Evolutionary conservation across 2,888 invertebrate genomes (phyloP), one percentile per base, ranked within the genome.

Genomic region (Argyresthia albistria): DNA sequence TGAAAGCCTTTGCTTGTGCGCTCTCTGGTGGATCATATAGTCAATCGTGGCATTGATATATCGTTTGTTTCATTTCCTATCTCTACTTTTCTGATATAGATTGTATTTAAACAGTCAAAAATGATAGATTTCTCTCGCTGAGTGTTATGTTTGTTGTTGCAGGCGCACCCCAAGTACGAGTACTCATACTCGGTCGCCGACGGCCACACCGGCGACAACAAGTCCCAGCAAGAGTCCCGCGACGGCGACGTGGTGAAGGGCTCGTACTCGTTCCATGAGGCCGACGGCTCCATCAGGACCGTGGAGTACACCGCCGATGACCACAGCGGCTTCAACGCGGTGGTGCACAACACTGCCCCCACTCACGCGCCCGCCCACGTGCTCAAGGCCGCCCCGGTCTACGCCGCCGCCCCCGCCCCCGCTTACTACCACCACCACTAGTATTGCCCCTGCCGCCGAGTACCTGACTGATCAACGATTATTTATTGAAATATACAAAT

Each of bases 171-270:
- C 52, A 83, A 87, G 64, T 89, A 90, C 71, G 80, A 88, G 52
- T 89, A 79, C 73, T 78, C 87, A n/a, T 89, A 89, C 69, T 89
- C 89, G 10, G 89, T 88, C 15, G 80, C 88, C 55, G 90, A 90
- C 58, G 80, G 80, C n/a, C 89, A 89, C 64, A 82, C 89, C 56
- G 89, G 88, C 37, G 88, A 88, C 72, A 80, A 86, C 67, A 88
- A 88, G 73, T 80, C 81, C 55, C 88, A 88, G 64, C 68, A 75
- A 48, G 88, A 88, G 69, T 70, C 73, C 60, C 74, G 77, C 55
- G 80, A 84, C 69, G 89, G 88, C 8, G 77, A 88, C 59, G 78
- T 74, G 15, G 88, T 89, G 47, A 74, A 80, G 61, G 89, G 89
- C 43, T 50, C 50, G 15, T 55, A 55, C 55, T 53, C 55, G 15